Evolutionary conservation across 2,888 invertebrate genomes (phyloP), one percentile per base, ranked within the genome.

Genomic region (Hartigia nigra): DNA sequence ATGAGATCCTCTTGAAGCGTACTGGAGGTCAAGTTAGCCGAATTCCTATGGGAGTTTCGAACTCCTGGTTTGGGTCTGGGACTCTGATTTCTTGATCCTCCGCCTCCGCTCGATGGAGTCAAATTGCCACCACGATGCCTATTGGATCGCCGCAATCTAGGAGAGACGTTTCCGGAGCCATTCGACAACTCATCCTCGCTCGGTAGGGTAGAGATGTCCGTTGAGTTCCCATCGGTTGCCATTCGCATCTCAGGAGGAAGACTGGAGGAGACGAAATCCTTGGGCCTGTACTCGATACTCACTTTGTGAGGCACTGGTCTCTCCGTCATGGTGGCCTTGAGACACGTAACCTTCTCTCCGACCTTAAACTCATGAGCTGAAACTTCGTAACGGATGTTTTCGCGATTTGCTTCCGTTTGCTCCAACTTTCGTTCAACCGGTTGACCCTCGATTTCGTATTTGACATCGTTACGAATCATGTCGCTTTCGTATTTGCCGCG

Each of bases 1-100:
- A 97, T 95, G 34, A 97, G 92, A 89, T 98, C 98, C 90, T 98
- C 97, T 92, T 97, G 95, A 37, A 96, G 92, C 34, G 95, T 95
- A 84, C 94, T 95, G 0, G 93, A 92, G 0, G 93, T 92, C 72
- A 94, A 89, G 88, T 94, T 94, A 14, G 94, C 94, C 80, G 94
- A 95, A 87, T 94, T 94, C 76, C 95, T 90, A 84, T 94, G 94
- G 4, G 93, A 92, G 78, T 91, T 89, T 70, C 93, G 93, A 0
- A 94, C 93, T 82, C 94, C 94, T n/a, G 93, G 93, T 77, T 93
- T 91, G 12, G 94, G 93, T 74, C 94, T 90, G 0, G 95, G 95
- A 84, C 94, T 94, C 81, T 94, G 94, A 88, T 94, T 94, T 70
- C 94, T 91, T 80, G 93, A 94, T 82, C 92, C 92, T 31, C 92